phyloP scores from a whole-genome alignment of 2,797 vertebrate species.

The Geotria australis region DNA sequence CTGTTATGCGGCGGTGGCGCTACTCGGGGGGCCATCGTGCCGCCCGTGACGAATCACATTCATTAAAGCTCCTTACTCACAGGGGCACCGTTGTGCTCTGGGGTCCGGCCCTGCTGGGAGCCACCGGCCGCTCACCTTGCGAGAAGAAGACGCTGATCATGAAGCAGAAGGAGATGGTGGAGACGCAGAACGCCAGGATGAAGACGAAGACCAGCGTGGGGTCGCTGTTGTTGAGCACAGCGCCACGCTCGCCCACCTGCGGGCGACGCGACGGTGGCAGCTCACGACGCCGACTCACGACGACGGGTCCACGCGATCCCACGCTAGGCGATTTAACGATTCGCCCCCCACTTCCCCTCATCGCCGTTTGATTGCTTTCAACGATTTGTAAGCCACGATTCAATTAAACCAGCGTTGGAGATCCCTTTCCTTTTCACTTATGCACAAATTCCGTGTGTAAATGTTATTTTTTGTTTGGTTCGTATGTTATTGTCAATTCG shows the following conservation, averaged over 20 bases:
- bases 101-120: too few relatives aligned
- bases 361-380: too few relatives aligned
- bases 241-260: constrained; percentile 48
- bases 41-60: too few relatives aligned
- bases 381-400: neutral
- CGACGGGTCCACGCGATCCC: neutral
- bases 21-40: too few relatives aligned
- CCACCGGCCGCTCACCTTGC: constrained; percentile 23
- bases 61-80: too few relatives aligned
- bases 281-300: too few relatives aligned
- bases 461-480: too few relatives aligned
- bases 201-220: constrained; percentile 59
- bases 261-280: neutral
- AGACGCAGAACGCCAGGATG: constrained; percentile 33
- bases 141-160: constrained; percentile 97
- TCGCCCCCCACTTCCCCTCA: neutral
- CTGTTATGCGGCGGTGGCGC: too few relatives aligned
- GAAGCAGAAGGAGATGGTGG: constrained; percentile 83
- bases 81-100: too few relatives aligned
- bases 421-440: too few relatives aligned
- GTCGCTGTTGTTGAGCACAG: constrained; percentile 54
- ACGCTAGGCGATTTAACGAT: neutral
- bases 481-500: too few relatives aligned
- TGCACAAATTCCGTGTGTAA: too few relatives aligned
- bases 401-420: neutral